These are phyloP conservation scores for Hypocryptadius cinnamomeus DNA, from an alignment of 2,113 vertebrate species.

Conservation along the genomic window DNA sequence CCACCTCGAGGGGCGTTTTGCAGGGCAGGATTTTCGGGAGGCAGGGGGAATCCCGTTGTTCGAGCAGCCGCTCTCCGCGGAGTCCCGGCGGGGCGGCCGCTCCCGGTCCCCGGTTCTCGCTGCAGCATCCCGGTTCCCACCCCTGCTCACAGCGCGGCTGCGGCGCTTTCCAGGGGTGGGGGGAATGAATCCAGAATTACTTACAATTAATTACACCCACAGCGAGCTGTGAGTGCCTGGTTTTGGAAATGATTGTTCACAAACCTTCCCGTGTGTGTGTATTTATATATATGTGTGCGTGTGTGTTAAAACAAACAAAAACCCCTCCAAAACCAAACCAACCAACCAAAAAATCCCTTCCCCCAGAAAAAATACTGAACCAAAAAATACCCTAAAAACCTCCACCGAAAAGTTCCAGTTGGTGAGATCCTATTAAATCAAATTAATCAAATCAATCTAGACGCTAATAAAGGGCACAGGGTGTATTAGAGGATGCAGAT, in stretches of 20 bases:
- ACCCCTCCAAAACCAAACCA: neutral
- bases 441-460: neutral
- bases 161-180: neutral
- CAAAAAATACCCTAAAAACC: neutral
- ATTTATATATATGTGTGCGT: neutral
- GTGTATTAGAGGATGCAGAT: neutral
- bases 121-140: neutral
- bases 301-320: neutral
- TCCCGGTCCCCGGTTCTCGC: neutral
- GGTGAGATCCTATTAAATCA: neutral
- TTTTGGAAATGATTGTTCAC: neutral
- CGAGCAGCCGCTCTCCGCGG: accelerated
- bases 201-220: too few relatives aligned
- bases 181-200: neutral
- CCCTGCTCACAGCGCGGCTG: neutral
- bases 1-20: accelerated
- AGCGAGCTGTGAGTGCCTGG: neutral
- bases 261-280: neutral
- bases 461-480: neutral
- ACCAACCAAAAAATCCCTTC: neutral
- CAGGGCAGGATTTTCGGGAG: neutral
- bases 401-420: neutral
- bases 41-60: neutral
- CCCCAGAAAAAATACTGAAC: neutral
- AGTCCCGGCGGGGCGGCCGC: neutral